Conservation (phyloP, 2,797 vertebrate species). For the Manis pentadactyla region DNA sequence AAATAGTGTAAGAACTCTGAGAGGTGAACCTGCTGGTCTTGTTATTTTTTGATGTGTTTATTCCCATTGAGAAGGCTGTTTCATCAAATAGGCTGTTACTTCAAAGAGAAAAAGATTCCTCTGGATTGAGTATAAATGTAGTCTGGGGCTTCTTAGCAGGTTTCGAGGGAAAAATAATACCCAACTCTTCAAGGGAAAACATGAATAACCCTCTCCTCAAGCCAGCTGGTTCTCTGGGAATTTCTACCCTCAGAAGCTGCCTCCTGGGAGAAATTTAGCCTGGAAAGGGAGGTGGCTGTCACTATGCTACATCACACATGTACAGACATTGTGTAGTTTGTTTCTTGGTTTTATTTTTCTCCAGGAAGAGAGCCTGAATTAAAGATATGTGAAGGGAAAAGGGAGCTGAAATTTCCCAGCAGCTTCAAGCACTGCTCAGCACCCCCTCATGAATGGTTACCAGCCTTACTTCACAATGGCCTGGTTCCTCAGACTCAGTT, state of each 20-base stretch:
- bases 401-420: neutral
- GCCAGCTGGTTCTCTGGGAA: neutral
- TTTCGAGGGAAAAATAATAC: neutral
- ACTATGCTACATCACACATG: accelerated
- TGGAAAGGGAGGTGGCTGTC: neutral
- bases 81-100: neutral
- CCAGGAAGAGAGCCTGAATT: neutral
- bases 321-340: neutral
- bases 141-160: neutral
- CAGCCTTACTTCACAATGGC: neutral
- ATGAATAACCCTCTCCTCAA: neutral
- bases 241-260: neutral
- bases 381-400: neutral
- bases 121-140: neutral
- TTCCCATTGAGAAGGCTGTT: neutral
- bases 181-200: neutral
- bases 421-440: neutral
- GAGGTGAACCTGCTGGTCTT: neutral
- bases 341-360: slow-evolving; percentile 32
- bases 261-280: neutral
- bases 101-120: neutral
- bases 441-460: neutral
- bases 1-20: neutral
- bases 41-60: neutral
- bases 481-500: neutral